Percentiles rank a stretch among this genome's conserved stretches.
Evolutionary conservation across 2,113 vertebrate genomes (phyloP).

Genomic region (Trematocara stigmaticum): DNA sequence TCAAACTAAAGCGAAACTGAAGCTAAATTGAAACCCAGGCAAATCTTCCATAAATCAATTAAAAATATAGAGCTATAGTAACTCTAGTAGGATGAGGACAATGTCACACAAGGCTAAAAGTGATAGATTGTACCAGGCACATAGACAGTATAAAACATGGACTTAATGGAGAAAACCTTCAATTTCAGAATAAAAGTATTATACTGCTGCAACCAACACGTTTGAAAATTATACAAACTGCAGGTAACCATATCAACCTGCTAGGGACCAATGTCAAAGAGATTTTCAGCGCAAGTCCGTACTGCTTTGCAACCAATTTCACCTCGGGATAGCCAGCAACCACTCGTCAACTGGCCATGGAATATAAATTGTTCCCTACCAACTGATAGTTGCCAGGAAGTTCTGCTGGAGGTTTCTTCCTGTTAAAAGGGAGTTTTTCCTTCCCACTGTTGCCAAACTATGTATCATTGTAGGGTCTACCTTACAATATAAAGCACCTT

Average conservation of each 20-base stretch:
- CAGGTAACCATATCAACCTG: neutral
- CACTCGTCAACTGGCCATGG: neutral
- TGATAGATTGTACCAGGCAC: neutral
- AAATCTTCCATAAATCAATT: neutral
- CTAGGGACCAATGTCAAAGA: neutral
- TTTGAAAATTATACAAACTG: fast-evolving
- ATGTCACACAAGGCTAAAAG: neutral
- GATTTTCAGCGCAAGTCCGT: neutral
- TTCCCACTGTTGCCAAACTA: fast-evolving
- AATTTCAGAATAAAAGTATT: neutral
- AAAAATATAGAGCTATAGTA: neutral
- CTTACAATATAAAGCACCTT: neutral
- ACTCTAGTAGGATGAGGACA: neutral
- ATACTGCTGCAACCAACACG: fast-evolving
- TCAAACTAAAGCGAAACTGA: neutral
- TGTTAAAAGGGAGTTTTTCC: neutral
- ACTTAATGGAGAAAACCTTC: neutral
- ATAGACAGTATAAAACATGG: neutral
- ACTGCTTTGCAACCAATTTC: neutral
- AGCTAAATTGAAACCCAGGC: neutral
- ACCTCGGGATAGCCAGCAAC: neutral
- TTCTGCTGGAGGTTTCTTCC: neutral
- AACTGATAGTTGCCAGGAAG: neutral
- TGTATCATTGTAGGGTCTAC: neutral
- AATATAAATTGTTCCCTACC: fast-evolving